These are phyloP conservation scores for Euclidia mi DNA, from an alignment of 2,888 invertebrate species.

Conservation along the genomic window DNA sequence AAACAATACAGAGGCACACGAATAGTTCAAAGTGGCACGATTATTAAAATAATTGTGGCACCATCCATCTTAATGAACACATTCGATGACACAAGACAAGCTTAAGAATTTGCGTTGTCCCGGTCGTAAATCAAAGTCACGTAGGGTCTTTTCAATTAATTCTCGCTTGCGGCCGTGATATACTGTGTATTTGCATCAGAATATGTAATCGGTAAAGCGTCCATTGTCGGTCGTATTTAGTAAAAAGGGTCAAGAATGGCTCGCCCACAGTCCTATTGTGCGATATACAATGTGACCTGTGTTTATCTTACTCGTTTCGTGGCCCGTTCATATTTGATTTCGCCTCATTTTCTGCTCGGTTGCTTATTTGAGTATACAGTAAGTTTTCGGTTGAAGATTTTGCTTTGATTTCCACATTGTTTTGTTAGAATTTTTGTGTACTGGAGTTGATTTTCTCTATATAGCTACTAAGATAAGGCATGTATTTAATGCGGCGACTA, in stretches of 20 bases:
- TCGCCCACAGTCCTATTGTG: slow-evolving; percentile 70
- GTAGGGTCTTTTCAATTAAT: slow-evolving; percentile 66
- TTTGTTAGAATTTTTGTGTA: slow-evolving; percentile 40
- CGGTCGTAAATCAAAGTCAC: slow-evolving; percentile 65
- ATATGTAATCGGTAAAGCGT: slow-evolving; percentile 63
- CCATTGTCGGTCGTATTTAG: slow-evolving; percentile 61
- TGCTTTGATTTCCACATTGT: slow-evolving; percentile 65
- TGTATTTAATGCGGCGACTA: too few relatives aligned
- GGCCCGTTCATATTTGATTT: slow-evolving; percentile 84
- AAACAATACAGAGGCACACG: too few relatives aligned
- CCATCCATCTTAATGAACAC: slow-evolving; percentile 40
- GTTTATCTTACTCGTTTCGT: slow-evolving; percentile 82
- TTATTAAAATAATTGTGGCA: slow-evolving; percentile 30
- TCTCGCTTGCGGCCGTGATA: slow-evolving; percentile 59
- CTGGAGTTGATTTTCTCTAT: too few relatives aligned
- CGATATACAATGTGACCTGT: slow-evolving; percentile 63
- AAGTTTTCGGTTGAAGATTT: slow-evolving; percentile 72
- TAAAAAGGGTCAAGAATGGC: slow-evolving; percentile 71
- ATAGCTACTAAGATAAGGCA: too few relatives aligned
- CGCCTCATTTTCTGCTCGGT: slow-evolving; percentile 65
- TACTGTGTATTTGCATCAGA: slow-evolving; percentile 62
- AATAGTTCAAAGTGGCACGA: too few relatives aligned
- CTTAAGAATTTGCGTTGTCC: slow-evolving; percentile 41
- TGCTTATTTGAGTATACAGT: slow-evolving; percentile 57
- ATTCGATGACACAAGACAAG: slow-evolving; percentile 44